These are phyloP conservation scores for Ormyrus nitidulus DNA, from an alignment of 2,888 invertebrate species.

Conservation along the genomic window DNA sequence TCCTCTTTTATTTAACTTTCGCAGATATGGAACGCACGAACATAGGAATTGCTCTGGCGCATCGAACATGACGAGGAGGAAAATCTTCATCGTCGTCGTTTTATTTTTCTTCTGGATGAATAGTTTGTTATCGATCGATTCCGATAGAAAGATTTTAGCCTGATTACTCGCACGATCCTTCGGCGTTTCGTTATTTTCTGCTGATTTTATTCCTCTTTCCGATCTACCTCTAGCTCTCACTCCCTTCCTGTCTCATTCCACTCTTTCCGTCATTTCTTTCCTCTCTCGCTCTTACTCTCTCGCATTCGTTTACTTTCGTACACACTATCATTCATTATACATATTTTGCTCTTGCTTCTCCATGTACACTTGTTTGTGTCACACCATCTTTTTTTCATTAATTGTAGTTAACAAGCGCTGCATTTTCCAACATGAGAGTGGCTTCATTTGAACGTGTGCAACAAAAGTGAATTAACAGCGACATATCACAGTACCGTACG, in stretches of 20 bases:
- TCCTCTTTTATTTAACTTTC: conserved; percentile 57
- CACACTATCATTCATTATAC: neutral
- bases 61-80: conserved; percentile 44
- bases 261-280: conserved; percentile 28
- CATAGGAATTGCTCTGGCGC: conserved; percentile 54
- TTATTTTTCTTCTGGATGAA: conserved; percentile 34
- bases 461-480: conserved; percentile 68
- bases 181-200: conserved; percentile 32
- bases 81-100: conserved; percentile 43
- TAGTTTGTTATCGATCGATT: conserved; percentile 35
- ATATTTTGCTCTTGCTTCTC: neutral
- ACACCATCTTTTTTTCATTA: conserved; percentile 49
- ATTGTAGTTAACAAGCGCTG: conserved; percentile 59
- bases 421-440: conserved; percentile 62
- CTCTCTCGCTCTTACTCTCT: conserved; percentile 10
- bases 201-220: neutral
- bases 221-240: neutral
- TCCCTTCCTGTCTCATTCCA: conserved; percentile 4
- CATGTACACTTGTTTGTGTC: conserved; percentile 42
- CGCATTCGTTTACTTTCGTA: conserved; percentile 18
- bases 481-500: conserved; percentile 73
- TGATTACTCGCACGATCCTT: conserved; percentile 50
- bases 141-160: conserved; percentile 34
- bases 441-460: conserved; percentile 63
- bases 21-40: conserved; percentile 57